Percentiles rank a stretch among this genome's conserved stretches.
These are phyloP conservation scores for Bucorvus abyssinicus DNA, from an alignment of 2,797 vertebrate genomes.

Conservation along the genomic window DNA sequence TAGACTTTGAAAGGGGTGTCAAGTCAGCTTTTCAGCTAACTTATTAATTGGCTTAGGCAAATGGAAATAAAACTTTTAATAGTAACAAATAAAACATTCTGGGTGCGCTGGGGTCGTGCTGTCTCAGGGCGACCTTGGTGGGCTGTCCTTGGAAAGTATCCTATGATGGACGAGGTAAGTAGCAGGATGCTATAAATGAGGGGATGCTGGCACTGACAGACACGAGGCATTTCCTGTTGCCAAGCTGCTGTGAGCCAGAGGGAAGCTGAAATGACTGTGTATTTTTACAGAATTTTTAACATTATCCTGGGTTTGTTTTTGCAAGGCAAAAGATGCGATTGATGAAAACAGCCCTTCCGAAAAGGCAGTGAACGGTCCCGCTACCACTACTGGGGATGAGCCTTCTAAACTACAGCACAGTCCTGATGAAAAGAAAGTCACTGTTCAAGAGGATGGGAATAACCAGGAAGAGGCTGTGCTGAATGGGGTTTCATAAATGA, in stretches of 20 bases:
- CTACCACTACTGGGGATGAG: constrained; percentile 76
- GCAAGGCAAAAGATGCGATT: constrained; percentile 85
- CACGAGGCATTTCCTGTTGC: not conserved
- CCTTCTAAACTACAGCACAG: constrained; percentile 75
- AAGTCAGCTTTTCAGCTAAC: not conserved
- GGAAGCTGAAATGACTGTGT: not conserved
- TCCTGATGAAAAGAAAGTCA: constrained; percentile 81
- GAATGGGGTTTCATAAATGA: constrained; percentile 94
- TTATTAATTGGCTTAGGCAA: not conserved
- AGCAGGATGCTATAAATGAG: not conserved
- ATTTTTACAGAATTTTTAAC: not conserved
- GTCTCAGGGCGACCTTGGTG: fast-evolving
- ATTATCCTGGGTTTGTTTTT: not conserved
- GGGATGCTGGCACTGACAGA: not conserved
- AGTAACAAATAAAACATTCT: not conserved
- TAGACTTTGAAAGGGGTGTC: not conserved
- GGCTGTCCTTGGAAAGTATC: fast-evolving
- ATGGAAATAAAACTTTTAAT: not conserved
- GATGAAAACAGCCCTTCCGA: constrained; percentile 85
- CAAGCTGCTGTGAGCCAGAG: not conserved
- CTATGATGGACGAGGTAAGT: fast-evolving
- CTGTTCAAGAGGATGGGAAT: constrained; percentile 79
- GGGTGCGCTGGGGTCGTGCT: not conserved
- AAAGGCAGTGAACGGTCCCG: constrained; percentile 85
- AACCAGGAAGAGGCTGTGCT: constrained; percentile 85